Evolutionary conservation across 2,888 invertebrate species (phyloP).

Genomic region (Scaptomyza flava): DNA sequence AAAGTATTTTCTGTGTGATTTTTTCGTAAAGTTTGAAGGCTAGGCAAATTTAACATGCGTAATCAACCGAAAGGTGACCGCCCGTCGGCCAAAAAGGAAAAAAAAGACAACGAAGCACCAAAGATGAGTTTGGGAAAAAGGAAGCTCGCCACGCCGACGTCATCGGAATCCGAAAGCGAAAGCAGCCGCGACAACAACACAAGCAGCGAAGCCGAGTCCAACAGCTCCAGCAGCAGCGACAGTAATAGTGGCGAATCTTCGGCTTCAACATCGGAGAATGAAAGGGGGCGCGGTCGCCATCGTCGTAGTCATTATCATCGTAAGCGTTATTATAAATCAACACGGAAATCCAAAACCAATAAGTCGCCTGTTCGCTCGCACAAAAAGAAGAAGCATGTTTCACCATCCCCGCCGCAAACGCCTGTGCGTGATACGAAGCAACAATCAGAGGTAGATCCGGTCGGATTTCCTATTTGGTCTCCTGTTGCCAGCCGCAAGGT

Average conservation of each 20-base stretch:
- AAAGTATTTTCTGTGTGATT: neutral
- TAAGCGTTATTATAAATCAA: neutral
- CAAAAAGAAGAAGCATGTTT: neutral
- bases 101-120: neutral
- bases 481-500: neutral
- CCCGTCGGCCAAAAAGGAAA: neutral
- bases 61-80: neutral
- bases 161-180: too few species aligned
- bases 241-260: neutral
- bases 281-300: neutral
- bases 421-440: neutral
- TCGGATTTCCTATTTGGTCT: neutral
- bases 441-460: neutral
- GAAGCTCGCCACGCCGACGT: neutral
- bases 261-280: neutral
- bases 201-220: neutral
- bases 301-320: neutral
- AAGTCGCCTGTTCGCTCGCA: neutral
- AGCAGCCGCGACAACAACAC: neutral
- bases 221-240: too few species aligned
- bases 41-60: neutral
- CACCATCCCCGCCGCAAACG: neutral
- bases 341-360: too few species aligned
- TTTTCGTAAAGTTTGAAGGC: neutral
- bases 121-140: neutral